Percentiles rank a stretch among this genome's conserved stretches.
These are phyloP conservation scores for Tillus elongatus DNA, from an alignment of 2,888 invertebrate genomes.

Conservation along the genomic window DNA sequence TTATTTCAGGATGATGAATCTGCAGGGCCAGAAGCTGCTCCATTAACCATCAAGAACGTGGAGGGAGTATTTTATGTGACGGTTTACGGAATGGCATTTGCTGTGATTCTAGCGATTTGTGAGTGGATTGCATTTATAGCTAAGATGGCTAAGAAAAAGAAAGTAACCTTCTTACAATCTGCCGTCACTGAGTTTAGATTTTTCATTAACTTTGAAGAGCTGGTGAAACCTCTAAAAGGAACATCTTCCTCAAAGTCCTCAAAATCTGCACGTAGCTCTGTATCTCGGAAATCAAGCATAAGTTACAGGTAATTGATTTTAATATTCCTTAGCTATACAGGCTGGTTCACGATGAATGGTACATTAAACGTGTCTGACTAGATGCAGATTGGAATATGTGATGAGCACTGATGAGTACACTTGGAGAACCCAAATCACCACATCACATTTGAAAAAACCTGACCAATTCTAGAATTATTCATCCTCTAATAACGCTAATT, in stretches of 20 bases:
- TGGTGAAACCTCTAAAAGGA: not conserved
- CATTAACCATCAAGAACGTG: not conserved
- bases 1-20: not conserved
- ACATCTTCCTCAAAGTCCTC: not conserved
- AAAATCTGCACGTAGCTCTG: too few relatives aligned
- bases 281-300: too few relatives aligned
- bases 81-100: not conserved
- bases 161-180: not conserved
- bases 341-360: too few relatives aligned
- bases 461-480: too few relatives aligned
- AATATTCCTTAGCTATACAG: too few relatives aligned
- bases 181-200: not conserved
- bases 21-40: not conserved
- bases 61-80: conserved; percentile 1
- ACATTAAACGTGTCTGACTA: too few relatives aligned
- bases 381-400: too few relatives aligned
- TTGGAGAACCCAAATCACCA: too few relatives aligned
- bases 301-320: too few relatives aligned
- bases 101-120: not conserved
- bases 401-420: too few relatives aligned
- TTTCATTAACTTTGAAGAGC: conserved; percentile 3
- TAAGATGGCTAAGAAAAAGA: not conserved
- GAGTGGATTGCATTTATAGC: not conserved
- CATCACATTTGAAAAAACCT: too few relatives aligned
- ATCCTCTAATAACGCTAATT: too few relatives aligned